These are phyloP conservation scores for Uloborus diversus DNA, from an alignment of 1,140 invertebrate genomes.

Conservation along the genomic window DNA sequence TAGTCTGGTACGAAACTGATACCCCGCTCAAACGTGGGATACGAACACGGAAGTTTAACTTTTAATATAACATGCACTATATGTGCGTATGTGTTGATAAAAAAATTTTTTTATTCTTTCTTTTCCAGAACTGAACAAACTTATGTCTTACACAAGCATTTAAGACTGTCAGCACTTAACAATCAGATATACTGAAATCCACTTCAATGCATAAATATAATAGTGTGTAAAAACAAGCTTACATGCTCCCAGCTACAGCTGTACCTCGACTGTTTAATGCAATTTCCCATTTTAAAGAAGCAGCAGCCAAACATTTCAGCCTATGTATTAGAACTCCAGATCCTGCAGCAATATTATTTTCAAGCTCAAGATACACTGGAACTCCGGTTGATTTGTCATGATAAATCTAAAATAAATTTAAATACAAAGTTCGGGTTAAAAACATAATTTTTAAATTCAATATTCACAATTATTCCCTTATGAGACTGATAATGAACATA, in stretches of 20 bases:
- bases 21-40: too few species aligned
- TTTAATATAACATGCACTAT: too few species aligned
- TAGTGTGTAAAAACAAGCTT: background rate
- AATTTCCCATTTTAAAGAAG: constrained; percentile 62
- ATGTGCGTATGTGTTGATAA: too few species aligned
- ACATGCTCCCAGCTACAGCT: constrained; percentile 62
- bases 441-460: background rate
- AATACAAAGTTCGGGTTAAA: background rate
- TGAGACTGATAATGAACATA: background rate
- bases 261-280: constrained; percentile 61
- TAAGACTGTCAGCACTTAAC: too few species aligned
- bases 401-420: constrained; percentile 20
- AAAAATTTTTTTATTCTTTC: too few species aligned
- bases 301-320: constrained; percentile 59
- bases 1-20: too few species aligned
- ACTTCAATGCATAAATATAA: too few species aligned
- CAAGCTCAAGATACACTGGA: constrained; percentile 61
- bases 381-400: constrained; percentile 16
- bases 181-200: too few species aligned
- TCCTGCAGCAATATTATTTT: constrained; percentile 61
- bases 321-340: constrained; percentile 61
- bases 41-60: too few species aligned
- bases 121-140: too few species aligned
- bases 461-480: background rate
- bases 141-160: too few species aligned